phyloP scores from a whole-genome alignment of 1,140 invertebrate genomes.

The Lepidotrigona ventralis region DNA sequence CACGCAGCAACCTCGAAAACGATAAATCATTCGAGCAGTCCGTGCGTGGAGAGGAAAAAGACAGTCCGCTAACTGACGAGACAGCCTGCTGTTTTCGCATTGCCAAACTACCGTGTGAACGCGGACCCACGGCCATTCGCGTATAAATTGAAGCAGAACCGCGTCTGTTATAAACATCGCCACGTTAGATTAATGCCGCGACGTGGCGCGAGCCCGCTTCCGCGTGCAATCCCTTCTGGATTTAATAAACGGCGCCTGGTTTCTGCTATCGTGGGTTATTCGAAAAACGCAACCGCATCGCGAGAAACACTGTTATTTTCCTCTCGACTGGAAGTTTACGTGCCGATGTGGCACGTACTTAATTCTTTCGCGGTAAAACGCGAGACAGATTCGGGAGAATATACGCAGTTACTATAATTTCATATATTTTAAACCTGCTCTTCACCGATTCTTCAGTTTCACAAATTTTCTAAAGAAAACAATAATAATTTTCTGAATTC shows the following conservation, averaged over 20 bases:
- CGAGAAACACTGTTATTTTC: neutral
- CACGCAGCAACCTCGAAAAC: neutral
- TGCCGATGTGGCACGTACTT: neutral
- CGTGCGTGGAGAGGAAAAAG: neutral
- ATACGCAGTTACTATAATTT: neutral
- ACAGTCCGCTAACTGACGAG: slow-evolving; percentile 3
- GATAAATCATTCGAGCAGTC: slow-evolving; percentile 37
- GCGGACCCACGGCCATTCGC: slow-evolving; percentile 18
- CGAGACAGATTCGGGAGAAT: neutral
- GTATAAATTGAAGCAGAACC: slow-evolving; percentile 25
- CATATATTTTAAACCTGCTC: too few species aligned
- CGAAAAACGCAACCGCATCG: neutral
- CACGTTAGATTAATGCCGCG: slow-evolving; percentile 24
- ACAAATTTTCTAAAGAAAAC: too few species aligned
- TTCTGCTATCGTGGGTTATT: neutral
- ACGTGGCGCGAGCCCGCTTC: slow-evolving; percentile 2
- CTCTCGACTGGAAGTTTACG: neutral
- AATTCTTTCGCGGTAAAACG: neutral
- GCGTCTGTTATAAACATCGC: slow-evolving; percentile 24
- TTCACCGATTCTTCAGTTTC: too few species aligned
- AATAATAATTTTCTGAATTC: neutral
- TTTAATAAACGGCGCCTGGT: slow-evolving; percentile 10
- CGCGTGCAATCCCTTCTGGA: neutral
- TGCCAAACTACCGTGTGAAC: slow-evolving; percentile 18
- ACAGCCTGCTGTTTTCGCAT: neutral